phyloP scores from a whole-genome alignment of 2,113 vertebrate genomes.

The Nesospiza acunhae region DNA sequence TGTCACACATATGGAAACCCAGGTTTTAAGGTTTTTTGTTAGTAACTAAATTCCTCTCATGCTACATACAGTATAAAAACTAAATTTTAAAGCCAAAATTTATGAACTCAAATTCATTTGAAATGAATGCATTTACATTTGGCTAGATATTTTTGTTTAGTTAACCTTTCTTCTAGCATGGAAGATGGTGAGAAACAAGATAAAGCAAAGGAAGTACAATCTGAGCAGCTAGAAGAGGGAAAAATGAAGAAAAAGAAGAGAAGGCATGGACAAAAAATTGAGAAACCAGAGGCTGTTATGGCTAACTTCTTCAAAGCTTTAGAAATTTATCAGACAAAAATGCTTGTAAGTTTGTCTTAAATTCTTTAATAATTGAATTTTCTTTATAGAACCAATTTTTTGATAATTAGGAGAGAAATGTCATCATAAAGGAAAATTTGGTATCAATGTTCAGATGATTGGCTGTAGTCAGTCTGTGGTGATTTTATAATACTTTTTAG shows the following conservation, averaged over 20 bases:
- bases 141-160: neutral
- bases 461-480: neutral
- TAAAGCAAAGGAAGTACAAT: slow-evolving; percentile 78
- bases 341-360: slow-evolving; percentile 79
- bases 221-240: slow-evolving; percentile 67
- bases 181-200: slow-evolving; percentile 94
- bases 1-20: neutral
- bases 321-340: slow-evolving; percentile 95
- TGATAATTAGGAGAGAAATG: neutral
- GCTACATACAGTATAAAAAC: neutral
- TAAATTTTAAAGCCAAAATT: neutral
- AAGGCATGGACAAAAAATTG: slow-evolving; percentile 81
- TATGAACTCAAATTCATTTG: neutral
- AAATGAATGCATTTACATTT: neutral
- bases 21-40: neutral
- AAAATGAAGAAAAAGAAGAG: slow-evolving; percentile 83
- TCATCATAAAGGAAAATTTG: neutral
- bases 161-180: slow-evolving; percentile 72
- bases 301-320: slow-evolving; percentile 92
- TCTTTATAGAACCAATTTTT: neutral
- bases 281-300: slow-evolving; percentile 88
- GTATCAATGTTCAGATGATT: neutral
- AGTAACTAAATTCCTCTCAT: neutral
- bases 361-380: neutral
- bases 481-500: neutral